phyloP scores from a whole-genome alignment of 2,888 invertebrate genomes.

The Spisula subtruncata region DNA sequence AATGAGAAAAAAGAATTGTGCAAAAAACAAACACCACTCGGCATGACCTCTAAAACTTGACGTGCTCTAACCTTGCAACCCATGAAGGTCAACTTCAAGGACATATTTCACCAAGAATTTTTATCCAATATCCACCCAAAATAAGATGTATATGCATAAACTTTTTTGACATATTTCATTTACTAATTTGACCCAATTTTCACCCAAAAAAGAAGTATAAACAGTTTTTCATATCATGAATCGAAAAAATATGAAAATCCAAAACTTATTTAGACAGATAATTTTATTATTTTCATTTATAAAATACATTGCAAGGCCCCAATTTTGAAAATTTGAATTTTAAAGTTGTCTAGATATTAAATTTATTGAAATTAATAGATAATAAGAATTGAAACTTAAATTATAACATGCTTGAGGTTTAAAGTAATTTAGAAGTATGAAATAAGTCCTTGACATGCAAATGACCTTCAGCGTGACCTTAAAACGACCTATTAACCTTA shows the following conservation, averaged over 20 bases:
- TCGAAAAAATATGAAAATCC: no score
- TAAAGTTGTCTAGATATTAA: neutral
- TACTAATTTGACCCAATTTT: neutral
- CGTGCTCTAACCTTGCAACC: constrained; percentile 37
- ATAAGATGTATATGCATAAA: neutral
- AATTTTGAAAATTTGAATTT: neutral
- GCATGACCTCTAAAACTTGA: constrained; percentile 26
- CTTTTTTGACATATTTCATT: constrained; percentile 14
- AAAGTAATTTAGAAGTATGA: neutral
- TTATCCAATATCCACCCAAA: neutral
- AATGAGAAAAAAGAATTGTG: constrained; percentile 49
- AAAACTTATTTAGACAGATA: no score
- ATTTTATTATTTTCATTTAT: neutral
- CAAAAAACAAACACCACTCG: constrained; percentile 30
- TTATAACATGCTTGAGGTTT: neutral
- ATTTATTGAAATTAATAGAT: neutral
- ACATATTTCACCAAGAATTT: constrained; percentile 1
- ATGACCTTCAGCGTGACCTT: constrained; percentile 42
- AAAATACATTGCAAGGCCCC: neutral
- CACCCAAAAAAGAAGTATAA: neutral
- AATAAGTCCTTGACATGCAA: constrained; percentile 24
- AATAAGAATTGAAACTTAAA: neutral
- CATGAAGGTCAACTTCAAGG: constrained; percentile 33
- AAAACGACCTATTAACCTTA: constrained; percentile 72
- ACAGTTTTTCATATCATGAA: no score